Percentiles rank a stretch among this genome's conserved stretches.
These are phyloP conservation scores for Anabas testudineus DNA, from an alignment of 2,797 vertebrate species.

Conservation along the genomic window DNA sequence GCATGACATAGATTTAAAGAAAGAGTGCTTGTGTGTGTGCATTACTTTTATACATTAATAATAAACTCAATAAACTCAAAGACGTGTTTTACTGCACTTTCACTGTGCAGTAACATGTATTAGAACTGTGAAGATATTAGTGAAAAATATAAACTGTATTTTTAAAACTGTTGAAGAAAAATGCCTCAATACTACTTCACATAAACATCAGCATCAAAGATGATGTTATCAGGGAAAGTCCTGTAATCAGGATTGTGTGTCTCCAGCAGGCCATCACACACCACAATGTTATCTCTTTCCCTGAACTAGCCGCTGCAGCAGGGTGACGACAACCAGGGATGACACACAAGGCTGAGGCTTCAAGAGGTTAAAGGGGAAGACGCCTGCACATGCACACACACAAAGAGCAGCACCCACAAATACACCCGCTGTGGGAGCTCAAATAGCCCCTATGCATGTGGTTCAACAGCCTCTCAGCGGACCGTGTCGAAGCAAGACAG, in stretches of 20 bases:
- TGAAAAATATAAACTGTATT: background rate
- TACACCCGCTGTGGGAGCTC: constrained; percentile 49
- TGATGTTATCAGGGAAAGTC: constrained; percentile 23
- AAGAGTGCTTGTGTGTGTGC: background rate
- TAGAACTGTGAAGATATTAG: background rate
- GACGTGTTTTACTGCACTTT: background rate
- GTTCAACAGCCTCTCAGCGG: constrained; percentile 50
- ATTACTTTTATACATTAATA: constrained; percentile 20
- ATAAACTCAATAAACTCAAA: constrained; percentile 41
- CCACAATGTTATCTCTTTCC: constrained; percentile 34
- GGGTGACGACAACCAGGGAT: constrained; percentile 30
- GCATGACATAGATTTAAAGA: constrained; percentile 1
- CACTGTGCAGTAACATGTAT: background rate
- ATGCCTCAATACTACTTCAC: background rate
- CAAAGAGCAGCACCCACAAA: constrained; percentile 45
- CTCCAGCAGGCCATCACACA: constrained; percentile 36
- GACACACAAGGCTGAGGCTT: constrained; percentile 30
- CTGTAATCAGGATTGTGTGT: constrained; percentile 6
- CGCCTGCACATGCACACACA: constrained; percentile 22
- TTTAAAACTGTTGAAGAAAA: constrained; percentile 13
- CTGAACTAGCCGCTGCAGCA: constrained; percentile 19
- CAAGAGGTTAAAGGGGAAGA: constrained; percentile 41
- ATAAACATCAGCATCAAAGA: constrained; percentile 10
- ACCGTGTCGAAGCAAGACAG: constrained; percentile 53
- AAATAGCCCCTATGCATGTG: constrained; percentile 53